Conservation (phyloP, 1,140 invertebrate species). For the Drosophila orena region DNA sequence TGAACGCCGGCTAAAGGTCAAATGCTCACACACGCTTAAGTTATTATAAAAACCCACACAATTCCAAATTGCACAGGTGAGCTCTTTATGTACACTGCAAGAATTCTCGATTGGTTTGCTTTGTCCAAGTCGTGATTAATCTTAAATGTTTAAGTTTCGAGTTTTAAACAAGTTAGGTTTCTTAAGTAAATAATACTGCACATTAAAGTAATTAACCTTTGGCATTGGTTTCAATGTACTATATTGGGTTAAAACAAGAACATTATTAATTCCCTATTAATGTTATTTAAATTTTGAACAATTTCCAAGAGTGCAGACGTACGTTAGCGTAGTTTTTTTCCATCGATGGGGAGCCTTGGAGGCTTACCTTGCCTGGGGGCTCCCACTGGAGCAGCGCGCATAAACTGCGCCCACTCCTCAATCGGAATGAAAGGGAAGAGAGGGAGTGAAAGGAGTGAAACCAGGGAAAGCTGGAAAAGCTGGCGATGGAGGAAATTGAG, state of each 20-base stretch:
- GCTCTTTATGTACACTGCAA: constrained; percentile 13
- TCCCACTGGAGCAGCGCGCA: constrained; percentile 44
- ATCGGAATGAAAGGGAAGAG: neutral
- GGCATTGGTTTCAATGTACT: no score
- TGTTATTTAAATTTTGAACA: neutral
- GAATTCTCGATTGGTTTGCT: neutral
- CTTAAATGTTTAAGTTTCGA: no score
- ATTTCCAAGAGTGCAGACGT: constrained; percentile 8
- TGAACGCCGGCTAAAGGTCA: constrained; percentile 20
- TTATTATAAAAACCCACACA: constrained; percentile 19
- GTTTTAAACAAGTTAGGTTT: no score
- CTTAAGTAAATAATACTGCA: no score
- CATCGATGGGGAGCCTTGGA: constrained; percentile 5
- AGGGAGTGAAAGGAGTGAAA: neutral
- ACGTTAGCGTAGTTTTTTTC: constrained; percentile 17
- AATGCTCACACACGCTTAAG: neutral
- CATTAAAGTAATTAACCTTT: no score
- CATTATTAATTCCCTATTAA: neutral
- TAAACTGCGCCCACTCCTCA: constrained; percentile 41
- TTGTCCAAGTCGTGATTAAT: no score
- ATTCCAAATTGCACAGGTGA: constrained; percentile 16
- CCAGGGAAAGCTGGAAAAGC: neutral
- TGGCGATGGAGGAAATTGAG: neutral
- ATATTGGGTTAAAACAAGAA: no score
- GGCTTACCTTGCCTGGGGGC: constrained; percentile 25